A percentile compares a stretch with the other conserved stretches of the same genome.
These are phyloP conservation scores for Gallirallus australis DNA, from an alignment of 2,797 vertebrate genomes.

Conservation along the genomic window DNA sequence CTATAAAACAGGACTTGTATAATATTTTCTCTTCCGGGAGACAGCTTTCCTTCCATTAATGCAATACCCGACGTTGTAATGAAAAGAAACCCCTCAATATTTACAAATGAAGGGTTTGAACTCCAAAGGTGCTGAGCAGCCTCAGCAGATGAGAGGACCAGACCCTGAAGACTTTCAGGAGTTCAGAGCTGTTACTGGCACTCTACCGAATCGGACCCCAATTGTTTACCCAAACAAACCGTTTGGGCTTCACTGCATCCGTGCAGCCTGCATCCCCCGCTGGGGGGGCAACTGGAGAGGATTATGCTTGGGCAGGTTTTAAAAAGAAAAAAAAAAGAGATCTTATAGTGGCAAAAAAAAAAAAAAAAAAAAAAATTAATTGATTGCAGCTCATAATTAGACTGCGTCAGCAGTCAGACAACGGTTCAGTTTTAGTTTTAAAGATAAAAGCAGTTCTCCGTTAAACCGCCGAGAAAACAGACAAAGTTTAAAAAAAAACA, in stretches of 20 bases:
- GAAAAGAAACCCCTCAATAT: background rate
- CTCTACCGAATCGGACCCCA: background rate
- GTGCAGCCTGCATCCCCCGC: background rate
- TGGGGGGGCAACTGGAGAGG: background rate
- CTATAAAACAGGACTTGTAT: slow-evolving; percentile 1
- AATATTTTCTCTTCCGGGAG: slow-evolving; percentile 3
- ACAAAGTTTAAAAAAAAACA: background rate
- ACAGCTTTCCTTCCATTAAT: slow-evolving; percentile 9
- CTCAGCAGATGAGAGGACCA: slow-evolving; percentile 22
- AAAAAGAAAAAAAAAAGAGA: slow-evolving; percentile 12
- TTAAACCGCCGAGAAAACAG: background rate
- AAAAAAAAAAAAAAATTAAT: background rate
- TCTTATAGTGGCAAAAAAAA: slow-evolving; percentile 27
- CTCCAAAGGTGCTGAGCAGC: background rate
- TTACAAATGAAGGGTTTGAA: slow-evolving; percentile 24
- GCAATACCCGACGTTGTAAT: background rate
- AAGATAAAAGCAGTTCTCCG: background rate
- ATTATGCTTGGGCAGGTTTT: background rate
- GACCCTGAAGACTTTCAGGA: background rate
- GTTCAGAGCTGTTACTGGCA: background rate
- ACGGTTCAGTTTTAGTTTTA: background rate
- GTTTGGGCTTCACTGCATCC: background rate
- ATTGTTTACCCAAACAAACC: background rate
- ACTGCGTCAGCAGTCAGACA: background rate
- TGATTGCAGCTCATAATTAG: slow-evolving; percentile 4